These are phyloP conservation scores for Celastrina argiolus DNA, from an alignment of 2,888 invertebrate species.

Conservation along the genomic window DNA sequence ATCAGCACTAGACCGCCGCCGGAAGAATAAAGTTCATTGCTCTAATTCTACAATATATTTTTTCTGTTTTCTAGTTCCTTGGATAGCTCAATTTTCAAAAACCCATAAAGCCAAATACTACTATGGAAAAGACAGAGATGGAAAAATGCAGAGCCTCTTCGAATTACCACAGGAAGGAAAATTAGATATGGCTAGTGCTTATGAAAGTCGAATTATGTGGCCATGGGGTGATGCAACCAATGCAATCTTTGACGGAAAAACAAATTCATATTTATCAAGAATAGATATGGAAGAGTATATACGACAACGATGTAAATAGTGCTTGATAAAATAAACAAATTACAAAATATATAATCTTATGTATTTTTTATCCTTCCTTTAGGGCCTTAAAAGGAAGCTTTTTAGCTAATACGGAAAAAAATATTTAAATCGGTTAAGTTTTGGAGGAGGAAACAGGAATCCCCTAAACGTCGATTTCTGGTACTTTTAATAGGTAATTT, in stretches of 20 bases:
- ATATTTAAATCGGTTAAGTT: no score
- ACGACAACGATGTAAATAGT: constrained; percentile 34
- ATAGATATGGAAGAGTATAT: constrained; percentile 55
- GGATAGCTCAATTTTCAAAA: constrained; percentile 65
- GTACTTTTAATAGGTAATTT: no score
- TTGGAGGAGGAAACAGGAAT: no score
- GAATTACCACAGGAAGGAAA: constrained; percentile 52
- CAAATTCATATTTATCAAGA: constrained; percentile 46
- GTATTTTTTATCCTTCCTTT: no score
- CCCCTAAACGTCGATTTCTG: no score
- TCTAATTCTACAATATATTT: not conserved
- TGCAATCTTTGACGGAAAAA: constrained; percentile 52
- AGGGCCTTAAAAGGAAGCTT: no score
- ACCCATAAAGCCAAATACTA: constrained; percentile 58
- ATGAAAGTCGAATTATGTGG: constrained; percentile 54
- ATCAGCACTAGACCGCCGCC: no score
- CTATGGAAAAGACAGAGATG: constrained; percentile 48
- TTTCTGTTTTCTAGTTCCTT: constrained; percentile 55
- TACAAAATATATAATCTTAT: not conserved
- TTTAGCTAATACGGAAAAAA: no score
- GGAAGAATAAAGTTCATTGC: not conserved
- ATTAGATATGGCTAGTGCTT: constrained; percentile 54
- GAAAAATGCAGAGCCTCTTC: constrained; percentile 54
- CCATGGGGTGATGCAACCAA: constrained; percentile 57
- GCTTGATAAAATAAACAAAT: constrained; percentile 29